Percentiles rank a stretch among this genome's conserved stretches.
Evolutionary conservation across 2,888 invertebrate species (phyloP).

Genomic region (Polydesmus complanatus): DNA sequence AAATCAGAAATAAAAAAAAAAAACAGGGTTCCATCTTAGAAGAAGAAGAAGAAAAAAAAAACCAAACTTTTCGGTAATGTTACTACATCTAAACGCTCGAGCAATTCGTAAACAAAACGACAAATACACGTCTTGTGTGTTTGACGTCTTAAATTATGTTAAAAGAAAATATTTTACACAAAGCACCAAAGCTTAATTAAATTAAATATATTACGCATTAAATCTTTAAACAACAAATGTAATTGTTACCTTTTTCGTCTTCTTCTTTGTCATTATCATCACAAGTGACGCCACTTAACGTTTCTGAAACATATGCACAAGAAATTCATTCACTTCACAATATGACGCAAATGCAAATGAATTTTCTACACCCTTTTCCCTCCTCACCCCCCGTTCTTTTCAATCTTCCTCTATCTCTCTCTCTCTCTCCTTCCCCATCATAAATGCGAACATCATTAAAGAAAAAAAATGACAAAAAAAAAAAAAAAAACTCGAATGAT

Average conservation of each 20-base stretch:
- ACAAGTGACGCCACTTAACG: slow-evolving; percentile 53
- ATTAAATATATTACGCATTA: no score
- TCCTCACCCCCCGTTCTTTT: no score
- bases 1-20: neutral
- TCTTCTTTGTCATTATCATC: slow-evolving; percentile 53
- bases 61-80: no score
- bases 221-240: neutral
- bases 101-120: no score
- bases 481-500: neutral
- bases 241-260: slow-evolving; percentile 52
- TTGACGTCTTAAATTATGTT: no score
- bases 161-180: no score
- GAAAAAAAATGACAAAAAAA: neutral
- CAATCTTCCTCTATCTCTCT: no score
- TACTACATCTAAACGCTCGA: no score
- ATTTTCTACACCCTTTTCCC: neutral
- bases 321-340: neutral
- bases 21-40: neutral
- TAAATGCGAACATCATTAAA: neutral
- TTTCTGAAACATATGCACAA: slow-evolving; percentile 44
- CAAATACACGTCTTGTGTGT: no score
- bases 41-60: no score
- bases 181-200: no score
- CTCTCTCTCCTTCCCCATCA: no score
- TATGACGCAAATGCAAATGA: neutral